Evolutionary conservation across 2,797 vertebrate species (phyloP).

Genomic region (Eutrigla gurnardus): DNA sequence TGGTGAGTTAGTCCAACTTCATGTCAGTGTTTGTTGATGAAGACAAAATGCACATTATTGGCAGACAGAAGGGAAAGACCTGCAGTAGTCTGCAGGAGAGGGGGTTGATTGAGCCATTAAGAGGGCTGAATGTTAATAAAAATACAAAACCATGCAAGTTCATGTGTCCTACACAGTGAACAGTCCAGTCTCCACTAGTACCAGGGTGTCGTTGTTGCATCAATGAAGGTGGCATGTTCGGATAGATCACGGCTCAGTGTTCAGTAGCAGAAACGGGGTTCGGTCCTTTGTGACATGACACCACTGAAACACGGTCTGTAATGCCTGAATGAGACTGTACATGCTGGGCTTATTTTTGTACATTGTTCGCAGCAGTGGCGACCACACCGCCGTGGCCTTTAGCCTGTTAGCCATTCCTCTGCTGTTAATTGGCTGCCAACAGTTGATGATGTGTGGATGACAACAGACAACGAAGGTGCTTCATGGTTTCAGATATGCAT

Average conservation of each 20-base stretch:
- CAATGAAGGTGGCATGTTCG: no score
- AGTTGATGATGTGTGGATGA: not conserved
- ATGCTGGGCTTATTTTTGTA: constrained; percentile 1
- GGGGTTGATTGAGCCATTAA: not conserved
- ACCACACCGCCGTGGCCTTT: not conserved
- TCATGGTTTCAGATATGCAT: not conserved
- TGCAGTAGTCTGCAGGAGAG: not conserved
- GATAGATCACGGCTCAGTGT: not conserved
- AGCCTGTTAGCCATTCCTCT: no score
- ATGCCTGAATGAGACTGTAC: constrained; percentile 6
- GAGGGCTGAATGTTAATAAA: not conserved
- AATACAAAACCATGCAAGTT: constrained; percentile 37
- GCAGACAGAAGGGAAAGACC: not conserved
- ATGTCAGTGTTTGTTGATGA: not conserved
- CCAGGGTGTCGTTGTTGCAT: not conserved
- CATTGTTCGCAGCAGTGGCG: not conserved
- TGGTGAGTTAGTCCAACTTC: not conserved
- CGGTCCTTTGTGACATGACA: no score
- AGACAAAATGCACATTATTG: not conserved
- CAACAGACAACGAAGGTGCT: not conserved
- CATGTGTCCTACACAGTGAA: constrained; percentile 4
- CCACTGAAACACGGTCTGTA: not conserved
- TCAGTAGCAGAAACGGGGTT: not conserved
- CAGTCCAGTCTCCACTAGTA: not conserved
- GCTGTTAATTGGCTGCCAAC: no score